phyloP scores from a whole-genome alignment of 2,888 invertebrate species.

The Eristalinus aeneus region DNA sequence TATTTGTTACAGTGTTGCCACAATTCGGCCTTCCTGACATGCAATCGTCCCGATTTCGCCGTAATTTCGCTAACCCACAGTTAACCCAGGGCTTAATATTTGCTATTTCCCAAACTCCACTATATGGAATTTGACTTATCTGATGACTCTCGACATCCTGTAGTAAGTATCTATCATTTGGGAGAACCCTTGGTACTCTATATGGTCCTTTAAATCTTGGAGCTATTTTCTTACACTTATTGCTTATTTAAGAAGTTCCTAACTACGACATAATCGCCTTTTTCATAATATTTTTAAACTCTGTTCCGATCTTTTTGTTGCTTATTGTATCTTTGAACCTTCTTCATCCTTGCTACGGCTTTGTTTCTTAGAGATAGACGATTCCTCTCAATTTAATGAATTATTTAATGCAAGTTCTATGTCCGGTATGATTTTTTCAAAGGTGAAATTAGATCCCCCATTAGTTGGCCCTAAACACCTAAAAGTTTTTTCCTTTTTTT shows the following conservation, averaged over 20 bases:
- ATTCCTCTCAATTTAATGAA: conserved; percentile 10
- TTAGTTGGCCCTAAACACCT: conserved; percentile 32
- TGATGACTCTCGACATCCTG: not conserved
- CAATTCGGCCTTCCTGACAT: conserved; percentile 18
- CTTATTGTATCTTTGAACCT: too few relatives aligned
- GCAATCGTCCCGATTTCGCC: not conserved
- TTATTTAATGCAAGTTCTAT: conserved; percentile 12
- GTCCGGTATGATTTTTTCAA: not conserved
- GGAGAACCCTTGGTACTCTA: not conserved
- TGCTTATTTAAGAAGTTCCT: conserved; percentile 24
- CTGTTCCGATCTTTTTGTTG: not conserved
- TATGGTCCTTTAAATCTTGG: conserved; percentile 8
- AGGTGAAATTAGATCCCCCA: conserved; percentile 5
- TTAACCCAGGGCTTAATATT: not conserved
- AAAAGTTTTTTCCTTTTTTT: conserved; percentile 72
- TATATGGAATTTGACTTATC: conserved; percentile 3
- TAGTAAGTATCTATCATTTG: not conserved
- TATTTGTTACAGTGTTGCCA: not conserved
- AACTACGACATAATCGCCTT: conserved; percentile 25
- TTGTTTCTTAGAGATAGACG: conserved; percentile 17
- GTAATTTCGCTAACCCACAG: not conserved
- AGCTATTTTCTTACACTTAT: not conserved
- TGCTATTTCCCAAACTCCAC: not conserved
- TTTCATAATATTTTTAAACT: not conserved
- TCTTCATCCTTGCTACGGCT: conserved; percentile 24